Evolutionary conservation across 1,140 invertebrate species (phyloP).

Genomic region (Cryptotermes secundus): DNA sequence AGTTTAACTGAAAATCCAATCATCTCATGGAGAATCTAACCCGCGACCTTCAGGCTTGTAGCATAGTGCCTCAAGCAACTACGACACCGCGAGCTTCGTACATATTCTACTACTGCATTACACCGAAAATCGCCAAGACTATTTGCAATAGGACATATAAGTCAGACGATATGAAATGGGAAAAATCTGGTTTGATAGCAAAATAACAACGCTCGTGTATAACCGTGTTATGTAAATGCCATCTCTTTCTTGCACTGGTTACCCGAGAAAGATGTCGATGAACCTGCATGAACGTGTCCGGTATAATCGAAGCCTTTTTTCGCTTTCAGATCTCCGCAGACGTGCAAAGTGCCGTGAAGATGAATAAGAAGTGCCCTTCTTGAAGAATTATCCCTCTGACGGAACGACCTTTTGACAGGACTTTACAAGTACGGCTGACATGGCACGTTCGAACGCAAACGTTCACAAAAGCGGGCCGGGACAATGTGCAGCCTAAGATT

Average conservation of each 20-base stretch:
- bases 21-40: too few relatives aligned
- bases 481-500: not conserved
- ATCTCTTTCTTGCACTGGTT: not conserved
- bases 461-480: not conserved
- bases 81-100: too few relatives aligned
- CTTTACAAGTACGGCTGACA: not conserved
- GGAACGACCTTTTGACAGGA: constrained; percentile 5
- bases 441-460: not conserved
- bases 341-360: not conserved
- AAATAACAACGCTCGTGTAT: not conserved
- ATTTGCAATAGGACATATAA: too few relatives aligned
- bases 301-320: not conserved
- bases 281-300: not conserved
- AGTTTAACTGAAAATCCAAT: too few relatives aligned
- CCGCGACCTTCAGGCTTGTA: too few relatives aligned
- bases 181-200: not conserved
- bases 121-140: too few relatives aligned
- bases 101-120: too few relatives aligned
- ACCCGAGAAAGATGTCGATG: not conserved
- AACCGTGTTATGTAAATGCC: not conserved
- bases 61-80: too few relatives aligned
- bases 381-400: not conserved
- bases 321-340: not conserved
- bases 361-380: not conserved
- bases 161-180: not conserved